A percentile compares a stretch with the other conserved stretches of the same genome.
These are phyloP conservation scores for Cirrhinus molitorella DNA, from an alignment of 2,797 vertebrate species.

Conservation along the genomic window DNA sequence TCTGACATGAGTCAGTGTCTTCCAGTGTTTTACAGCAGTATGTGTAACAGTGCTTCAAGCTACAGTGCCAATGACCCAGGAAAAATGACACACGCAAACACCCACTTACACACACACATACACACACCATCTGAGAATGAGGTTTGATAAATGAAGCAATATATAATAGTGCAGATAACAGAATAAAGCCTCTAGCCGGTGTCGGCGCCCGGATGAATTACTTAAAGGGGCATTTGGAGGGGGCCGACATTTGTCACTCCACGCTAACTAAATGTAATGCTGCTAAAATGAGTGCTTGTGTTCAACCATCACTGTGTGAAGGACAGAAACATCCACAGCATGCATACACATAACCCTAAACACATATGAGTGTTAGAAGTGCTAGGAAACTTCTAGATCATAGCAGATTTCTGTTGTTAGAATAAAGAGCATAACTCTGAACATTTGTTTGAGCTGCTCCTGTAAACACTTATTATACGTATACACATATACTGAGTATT, in stretches of 20 bases:
- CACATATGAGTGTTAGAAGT: background rate
- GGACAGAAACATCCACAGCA: background rate
- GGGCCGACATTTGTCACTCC: background rate
- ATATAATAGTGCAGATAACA: conserved; percentile 34
- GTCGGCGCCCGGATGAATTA: background rate
- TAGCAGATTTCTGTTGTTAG: background rate
- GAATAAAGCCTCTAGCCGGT: conserved; percentile 31
- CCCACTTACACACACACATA: background rate
- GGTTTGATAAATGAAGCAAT: conserved; percentile 26
- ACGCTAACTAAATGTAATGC: conserved; percentile 24
- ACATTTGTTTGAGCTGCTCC: background rate
- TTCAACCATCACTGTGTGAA: background rate
- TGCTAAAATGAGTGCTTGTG: conserved; percentile 35
- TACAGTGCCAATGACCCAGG: conserved; percentile 33
- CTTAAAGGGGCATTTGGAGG: conserved; percentile 35
- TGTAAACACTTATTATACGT: background rate
- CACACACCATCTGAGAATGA: conserved; percentile 30
- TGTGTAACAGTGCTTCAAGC: conserved; percentile 38
- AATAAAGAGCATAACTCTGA: background rate
- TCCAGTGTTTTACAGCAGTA: conserved; percentile 16
- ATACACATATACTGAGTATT: background rate
- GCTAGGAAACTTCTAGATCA: background rate
- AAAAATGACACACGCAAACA: conserved; percentile 22
- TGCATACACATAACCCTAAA: background rate
- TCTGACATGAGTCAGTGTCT: conserved; percentile 32